Conservation (phyloP, 2,888 invertebrate species). For the Papilio protenor region DNA sequence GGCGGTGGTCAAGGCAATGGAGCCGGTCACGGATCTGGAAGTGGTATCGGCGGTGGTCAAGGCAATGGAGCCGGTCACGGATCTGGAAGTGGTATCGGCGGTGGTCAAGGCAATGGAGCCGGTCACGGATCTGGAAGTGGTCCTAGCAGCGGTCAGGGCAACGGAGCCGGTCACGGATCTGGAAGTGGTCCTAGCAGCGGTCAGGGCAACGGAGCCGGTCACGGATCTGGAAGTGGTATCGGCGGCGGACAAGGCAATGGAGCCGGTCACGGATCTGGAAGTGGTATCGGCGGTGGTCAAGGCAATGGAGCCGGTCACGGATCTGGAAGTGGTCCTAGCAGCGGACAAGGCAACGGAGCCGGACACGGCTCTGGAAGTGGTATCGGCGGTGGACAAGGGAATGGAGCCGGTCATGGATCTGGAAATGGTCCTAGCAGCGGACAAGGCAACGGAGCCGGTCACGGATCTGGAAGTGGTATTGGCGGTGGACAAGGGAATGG, state of each 20-base stretch:
- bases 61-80: constrained; percentile 44
- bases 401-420: too few species aligned
- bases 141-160: constrained; percentile 45
- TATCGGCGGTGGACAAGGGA: too few species aligned
- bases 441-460: too few species aligned
- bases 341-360: too few species aligned
- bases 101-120: constrained; percentile 33
- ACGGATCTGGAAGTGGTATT: too few species aligned
- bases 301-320: constrained; percentile 3
- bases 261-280: constrained; percentile 44
- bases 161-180: constrained; percentile 22
- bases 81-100: constrained; percentile 45
- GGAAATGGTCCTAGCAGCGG: too few species aligned
- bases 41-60: constrained; percentile 47
- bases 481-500: too few species aligned
- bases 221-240: constrained; percentile 43
- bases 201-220: constrained; percentile 44
- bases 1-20: constrained; percentile 43
- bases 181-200: constrained; percentile 49
- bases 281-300: constrained; percentile 45
- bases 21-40: constrained; percentile 41
- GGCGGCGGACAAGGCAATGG: constrained; percentile 41
- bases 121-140: constrained; percentile 44
- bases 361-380: too few species aligned
- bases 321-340: neutral